Conservation (phyloP, 2,888 invertebrate genomes). For the Flabesymbios commensalis region DNA sequence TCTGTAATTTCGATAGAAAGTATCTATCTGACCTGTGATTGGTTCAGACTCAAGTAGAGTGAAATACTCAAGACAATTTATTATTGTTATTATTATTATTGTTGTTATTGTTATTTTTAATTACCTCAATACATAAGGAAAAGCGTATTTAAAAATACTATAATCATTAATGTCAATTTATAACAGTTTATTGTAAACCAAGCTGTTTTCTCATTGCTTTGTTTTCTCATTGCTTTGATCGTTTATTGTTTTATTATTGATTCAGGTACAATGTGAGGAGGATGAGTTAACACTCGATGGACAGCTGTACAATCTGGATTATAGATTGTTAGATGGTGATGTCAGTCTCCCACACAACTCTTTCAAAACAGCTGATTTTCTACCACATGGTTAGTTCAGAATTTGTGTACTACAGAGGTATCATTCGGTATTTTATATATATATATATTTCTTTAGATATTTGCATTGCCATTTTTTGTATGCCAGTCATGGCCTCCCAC, state of each 20-base stretch:
- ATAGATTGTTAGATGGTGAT: constrained; percentile 84
- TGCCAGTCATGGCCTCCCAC: background rate
- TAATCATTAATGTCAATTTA: too few relatives aligned
- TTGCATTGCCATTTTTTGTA: background rate
- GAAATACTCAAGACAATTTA: too few relatives aligned
- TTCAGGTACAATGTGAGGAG: constrained; percentile 79
- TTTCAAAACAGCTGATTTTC: constrained; percentile 80
- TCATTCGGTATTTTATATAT: too few relatives aligned
- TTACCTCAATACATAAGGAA: too few relatives aligned
- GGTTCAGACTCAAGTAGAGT: too few relatives aligned
- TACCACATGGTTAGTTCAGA: constrained; percentile 76
- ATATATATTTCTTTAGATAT: too few relatives aligned
- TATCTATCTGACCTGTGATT: background rate
- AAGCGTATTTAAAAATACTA: too few relatives aligned
- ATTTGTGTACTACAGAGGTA: too few relatives aligned
- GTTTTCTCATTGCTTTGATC: background rate
- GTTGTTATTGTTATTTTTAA: too few relatives aligned
- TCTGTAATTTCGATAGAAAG: background rate
- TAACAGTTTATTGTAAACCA: too few relatives aligned
- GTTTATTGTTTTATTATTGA: background rate
- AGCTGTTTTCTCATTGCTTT: too few relatives aligned
- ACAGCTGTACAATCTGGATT: constrained; percentile 74
- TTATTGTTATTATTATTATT: too few relatives aligned
- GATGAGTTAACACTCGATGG: constrained; percentile 80
- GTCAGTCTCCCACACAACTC: constrained; percentile 79